These are phyloP conservation scores for Arenaria interpres DNA, from an alignment of 2,113 vertebrate species.

Conservation along the genomic window DNA sequence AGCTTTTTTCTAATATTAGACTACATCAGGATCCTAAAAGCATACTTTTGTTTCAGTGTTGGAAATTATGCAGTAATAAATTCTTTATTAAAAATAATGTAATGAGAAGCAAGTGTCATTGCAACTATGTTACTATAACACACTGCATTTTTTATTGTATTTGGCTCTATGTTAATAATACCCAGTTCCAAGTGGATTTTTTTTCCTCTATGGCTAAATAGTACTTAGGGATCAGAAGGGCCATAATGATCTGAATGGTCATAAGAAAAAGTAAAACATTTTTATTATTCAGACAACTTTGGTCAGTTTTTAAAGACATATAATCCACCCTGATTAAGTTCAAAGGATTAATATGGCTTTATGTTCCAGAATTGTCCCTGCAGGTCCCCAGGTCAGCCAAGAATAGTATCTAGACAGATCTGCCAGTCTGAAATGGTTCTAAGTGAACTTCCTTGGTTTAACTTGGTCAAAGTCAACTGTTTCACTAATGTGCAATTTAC, in stretches of 20 bases:
- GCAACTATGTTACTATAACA: not conserved
- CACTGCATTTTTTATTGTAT: not conserved
- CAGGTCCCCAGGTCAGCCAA: not conserved
- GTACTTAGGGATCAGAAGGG: not conserved
- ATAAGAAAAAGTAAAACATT: not conserved
- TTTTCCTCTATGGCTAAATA: not conserved
- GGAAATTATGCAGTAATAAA: not conserved
- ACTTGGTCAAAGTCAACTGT: not conserved
- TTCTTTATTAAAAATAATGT: not conserved
- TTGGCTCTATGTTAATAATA: not conserved
- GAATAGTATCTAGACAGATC: not conserved
- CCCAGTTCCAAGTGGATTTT: not conserved
- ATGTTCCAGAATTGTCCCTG: not conserved
- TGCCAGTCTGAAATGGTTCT: not conserved
- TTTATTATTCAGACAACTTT: not conserved
- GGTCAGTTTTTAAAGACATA: not conserved
- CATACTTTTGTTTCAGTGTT: not conserved
- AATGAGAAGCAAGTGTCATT: slow-evolving; percentile 22
- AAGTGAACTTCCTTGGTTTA: not conserved
- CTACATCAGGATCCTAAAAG: not conserved
- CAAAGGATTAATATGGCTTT: slow-evolving; percentile 1
- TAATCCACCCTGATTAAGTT: not conserved
- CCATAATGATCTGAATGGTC: not conserved
- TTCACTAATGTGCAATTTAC: not conserved
- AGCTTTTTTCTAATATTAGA: not conserved